Conservation (phyloP, 2,797 vertebrate species). For the Chloroceryle amazona region DNA sequence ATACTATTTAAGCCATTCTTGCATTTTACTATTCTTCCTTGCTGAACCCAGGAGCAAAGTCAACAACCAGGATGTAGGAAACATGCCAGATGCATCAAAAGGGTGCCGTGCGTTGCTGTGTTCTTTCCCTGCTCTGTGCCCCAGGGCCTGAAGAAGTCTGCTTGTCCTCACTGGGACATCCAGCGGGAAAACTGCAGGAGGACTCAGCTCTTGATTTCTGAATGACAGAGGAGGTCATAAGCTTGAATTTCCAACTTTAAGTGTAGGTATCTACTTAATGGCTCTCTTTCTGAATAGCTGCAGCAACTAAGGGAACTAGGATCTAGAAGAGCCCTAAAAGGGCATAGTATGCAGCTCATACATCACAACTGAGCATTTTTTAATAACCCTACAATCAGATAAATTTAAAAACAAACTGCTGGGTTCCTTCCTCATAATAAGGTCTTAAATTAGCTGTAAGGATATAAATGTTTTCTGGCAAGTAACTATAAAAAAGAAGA, state of each 20-base stretch:
- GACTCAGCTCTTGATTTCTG: not conserved
- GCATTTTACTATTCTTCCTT: not conserved
- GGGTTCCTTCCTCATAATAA: not conserved
- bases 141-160: not conserved
- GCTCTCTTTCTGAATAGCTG: not conserved
- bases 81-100: not conserved
- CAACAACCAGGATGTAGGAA: not conserved
- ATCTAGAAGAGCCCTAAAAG: not conserved
- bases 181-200: not conserved
- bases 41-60: not conserved
- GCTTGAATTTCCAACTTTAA: not conserved
- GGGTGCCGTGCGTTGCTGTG: rapidly evolving
- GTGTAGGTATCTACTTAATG: not conserved
- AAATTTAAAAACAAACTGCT: not conserved
- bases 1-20: not conserved
- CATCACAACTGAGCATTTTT: not conserved
- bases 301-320: not conserved
- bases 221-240: not conserved
- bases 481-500: not conserved
- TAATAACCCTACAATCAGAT: not conserved
- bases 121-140: not conserved
- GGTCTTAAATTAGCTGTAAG: not conserved
- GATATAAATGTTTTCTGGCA: not conserved
- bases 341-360: not conserved
- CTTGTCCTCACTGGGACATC: rapidly evolving